phyloP scores from a whole-genome alignment of 2,113 vertebrate genomes.

The Sapayoa aenigma region DNA sequence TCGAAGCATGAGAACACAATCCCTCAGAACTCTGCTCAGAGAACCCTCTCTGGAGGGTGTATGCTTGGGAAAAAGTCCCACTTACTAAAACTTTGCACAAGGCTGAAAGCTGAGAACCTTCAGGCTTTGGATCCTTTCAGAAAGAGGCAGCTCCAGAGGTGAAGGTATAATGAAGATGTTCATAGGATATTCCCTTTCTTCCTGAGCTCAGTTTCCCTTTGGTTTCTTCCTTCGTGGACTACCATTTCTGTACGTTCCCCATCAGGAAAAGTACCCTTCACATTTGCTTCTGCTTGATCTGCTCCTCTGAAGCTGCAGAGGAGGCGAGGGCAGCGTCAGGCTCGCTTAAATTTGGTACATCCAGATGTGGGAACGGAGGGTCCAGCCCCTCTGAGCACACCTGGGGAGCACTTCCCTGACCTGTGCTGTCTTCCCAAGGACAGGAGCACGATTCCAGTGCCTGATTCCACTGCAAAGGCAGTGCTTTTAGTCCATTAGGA shows the following conservation, averaged over 20 bases:
- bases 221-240: background rate
- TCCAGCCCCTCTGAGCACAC: background rate
- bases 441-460: background rate
- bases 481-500: background rate
- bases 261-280: background rate
- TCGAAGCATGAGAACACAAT: background rate
- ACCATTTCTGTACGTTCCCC: background rate
- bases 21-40: background rate
- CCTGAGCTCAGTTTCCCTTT: background rate
- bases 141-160: background rate
- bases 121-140: background rate
- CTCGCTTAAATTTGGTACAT: background rate
- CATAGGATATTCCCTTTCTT: background rate
- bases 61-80: background rate
- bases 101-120: background rate
- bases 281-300: background rate
- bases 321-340: background rate
- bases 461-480: background rate
- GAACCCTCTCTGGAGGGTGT: conserved; percentile 3
- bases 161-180: background rate
- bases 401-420: background rate
- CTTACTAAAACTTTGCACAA: background rate
- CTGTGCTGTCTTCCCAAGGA: background rate
- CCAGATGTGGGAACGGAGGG: background rate
- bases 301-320: background rate